Evolutionary conservation across 2,888 invertebrate species (phyloP).

Genomic region (Drosophila quasianomalipes): DNA sequence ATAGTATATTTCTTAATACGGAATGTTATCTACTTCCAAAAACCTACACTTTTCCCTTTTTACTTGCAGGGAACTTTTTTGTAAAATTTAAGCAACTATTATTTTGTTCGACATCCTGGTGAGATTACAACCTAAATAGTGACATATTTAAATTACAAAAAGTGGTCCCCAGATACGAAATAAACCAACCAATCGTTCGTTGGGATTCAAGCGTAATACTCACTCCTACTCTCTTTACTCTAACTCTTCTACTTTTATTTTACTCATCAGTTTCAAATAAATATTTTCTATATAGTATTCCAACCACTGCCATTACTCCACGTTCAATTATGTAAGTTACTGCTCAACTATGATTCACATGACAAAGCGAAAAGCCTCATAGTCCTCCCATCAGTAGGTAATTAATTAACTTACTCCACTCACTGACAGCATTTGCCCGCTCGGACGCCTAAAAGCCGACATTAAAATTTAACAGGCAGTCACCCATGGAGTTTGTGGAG

Average conservation of each 20-base stretch:
- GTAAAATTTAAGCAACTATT: too few relatives aligned
- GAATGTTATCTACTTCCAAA: neutral
- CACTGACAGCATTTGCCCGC: slow-evolving; percentile 4
- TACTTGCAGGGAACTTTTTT: too few relatives aligned
- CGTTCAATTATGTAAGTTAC: neutral
- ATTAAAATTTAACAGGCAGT: slow-evolving; percentile 53
- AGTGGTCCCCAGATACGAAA: neutral
- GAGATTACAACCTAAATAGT: neutral
- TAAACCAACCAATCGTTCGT: neutral
- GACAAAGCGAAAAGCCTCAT: neutral
- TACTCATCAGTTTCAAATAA: neutral
- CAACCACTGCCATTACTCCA: neutral
- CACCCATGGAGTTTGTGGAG: slow-evolving; percentile 14
- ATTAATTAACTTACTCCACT: slow-evolving; percentile 58
- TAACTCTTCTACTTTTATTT: slow-evolving; percentile 2
- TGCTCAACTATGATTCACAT: slow-evolving; percentile 14
- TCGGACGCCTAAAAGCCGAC: slow-evolving; percentile 60
- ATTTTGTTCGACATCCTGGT: too few relatives aligned
- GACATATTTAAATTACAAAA: neutral
- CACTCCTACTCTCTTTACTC: neutral
- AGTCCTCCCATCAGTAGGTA: slow-evolving; percentile 27
- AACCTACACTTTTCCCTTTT: too few relatives aligned
- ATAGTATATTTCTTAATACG: neutral
- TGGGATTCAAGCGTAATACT: neutral
- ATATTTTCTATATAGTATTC: neutral